Conservation (phyloP, 2,888 invertebrate genomes). For the Adelognathus sp. region DNA sequence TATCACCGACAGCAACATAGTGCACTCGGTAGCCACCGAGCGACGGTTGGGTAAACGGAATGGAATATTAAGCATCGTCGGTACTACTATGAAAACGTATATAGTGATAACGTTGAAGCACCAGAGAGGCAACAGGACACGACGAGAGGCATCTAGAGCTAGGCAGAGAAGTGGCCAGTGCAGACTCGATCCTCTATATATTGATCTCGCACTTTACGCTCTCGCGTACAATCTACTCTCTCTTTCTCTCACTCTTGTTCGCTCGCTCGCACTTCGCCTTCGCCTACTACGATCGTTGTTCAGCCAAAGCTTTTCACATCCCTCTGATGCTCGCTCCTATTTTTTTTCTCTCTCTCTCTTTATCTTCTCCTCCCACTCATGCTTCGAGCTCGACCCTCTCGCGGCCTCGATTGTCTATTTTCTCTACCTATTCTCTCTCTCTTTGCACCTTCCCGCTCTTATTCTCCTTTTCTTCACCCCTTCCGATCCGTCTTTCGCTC, state of each 20-base stretch:
- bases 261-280: not conserved
- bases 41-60: conserved; percentile 15
- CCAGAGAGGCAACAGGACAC: conserved; percentile 13
- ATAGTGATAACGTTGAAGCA: not conserved
- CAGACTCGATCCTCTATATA: conserved; percentile 61
- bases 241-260: not conserved
- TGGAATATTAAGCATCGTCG: conserved; percentile 15
- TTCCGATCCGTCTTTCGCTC: not conserved
- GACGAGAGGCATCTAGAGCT: conserved; percentile 15
- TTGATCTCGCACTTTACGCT: conserved; percentile 59
- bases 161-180: conserved; percentile 42
- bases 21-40: conserved; percentile 5
- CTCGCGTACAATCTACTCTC: conserved; percentile 24
- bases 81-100: not conserved
- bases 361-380: conserved; percentile 1
- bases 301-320: conserved; percentile 32
- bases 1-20: not conserved
- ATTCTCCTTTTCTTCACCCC: not conserved
- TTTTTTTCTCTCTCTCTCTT: not conserved
- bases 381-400: conserved; percentile 20
- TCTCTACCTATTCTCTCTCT: conserved; percentile 12
- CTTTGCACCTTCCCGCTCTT: not conserved
- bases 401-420: conserved; percentile 54
- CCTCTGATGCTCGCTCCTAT: conserved; percentile 1
- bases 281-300: conserved; percentile 9